Conservation (phyloP, 2,113 vertebrate genomes). For the Progne subis region DNA sequence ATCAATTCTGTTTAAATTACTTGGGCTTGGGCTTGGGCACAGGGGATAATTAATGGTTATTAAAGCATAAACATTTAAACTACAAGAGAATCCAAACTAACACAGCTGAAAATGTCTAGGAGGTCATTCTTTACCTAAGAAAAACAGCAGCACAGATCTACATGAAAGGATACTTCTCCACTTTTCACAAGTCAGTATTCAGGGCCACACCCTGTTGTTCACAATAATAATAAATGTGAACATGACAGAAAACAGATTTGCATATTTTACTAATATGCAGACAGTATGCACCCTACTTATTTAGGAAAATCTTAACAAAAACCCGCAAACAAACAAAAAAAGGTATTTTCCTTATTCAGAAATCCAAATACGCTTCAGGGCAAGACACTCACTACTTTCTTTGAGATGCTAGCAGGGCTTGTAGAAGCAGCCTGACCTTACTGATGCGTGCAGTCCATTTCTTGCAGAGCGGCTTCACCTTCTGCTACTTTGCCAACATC, state of each 20-base stretch:
- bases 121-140: background rate
- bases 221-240: background rate
- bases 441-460: background rate
- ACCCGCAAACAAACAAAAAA: background rate
- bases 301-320: background rate
- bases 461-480: background rate
- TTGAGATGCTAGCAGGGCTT: background rate
- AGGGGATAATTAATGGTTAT: background rate
- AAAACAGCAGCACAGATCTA: background rate
- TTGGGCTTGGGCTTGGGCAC: background rate
- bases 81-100: background rate
- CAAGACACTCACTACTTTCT: background rate
- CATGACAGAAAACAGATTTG: background rate
- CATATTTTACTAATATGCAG: background rate
- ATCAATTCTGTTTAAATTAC: slow-evolving; percentile 39
- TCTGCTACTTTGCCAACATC: background rate
- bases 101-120: background rate
- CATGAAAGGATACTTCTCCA: background rate
- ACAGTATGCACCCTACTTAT: background rate
- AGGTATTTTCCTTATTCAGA: background rate
- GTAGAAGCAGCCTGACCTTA: background rate
- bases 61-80: slow-evolving; percentile 13
- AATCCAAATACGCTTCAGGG: background rate
- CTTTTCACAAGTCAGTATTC: background rate
- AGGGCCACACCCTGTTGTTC: background rate